Base-by-base conservation (phyloP, 2,888 invertebrate genomes). In the Meiosimyza platycephala region DNA sequence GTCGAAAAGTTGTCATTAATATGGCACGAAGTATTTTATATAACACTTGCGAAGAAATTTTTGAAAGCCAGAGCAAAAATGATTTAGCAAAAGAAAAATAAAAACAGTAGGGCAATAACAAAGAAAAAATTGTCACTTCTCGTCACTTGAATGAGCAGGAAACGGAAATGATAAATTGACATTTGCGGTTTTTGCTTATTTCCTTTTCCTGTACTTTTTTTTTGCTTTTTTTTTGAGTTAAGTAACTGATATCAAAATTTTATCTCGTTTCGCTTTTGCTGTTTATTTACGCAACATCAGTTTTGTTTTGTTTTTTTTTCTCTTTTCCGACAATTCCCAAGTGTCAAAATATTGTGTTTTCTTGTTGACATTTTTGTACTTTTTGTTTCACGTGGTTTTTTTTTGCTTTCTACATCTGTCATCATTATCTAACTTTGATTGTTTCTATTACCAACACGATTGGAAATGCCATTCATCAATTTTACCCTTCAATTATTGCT, bases 131-230 rank as follows among this genome's bases (percentile, higher is more conserved):
- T 40, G 40, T 40, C 40, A 7, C 40, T 40, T 2, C 40, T 40
- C 9, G 40, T 40, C 40, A 40, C 5, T 40, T 9, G 4, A 40
- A 40, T 40, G 40, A 40, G 9, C 40, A 40, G 40, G 71, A 73
- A 80, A 71, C 74, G 80, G 82, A 81, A 82, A 80, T 81, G 82
- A 82, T 81, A 82, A 81, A 82, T 81, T 81, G 81, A 78, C 79
- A 78, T 79, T 78, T 76, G 72, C 71, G 67, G 74, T 65, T 73
- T 76, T 68, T 75, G 51, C 51, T 6, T 16, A 40, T 47, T 15
- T 18, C 11, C 54, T 47, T 33, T 12, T 13, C 52, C 28, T 22
- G 15, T 1, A 7, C 3, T 59, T 22, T 69, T 13, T 28, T 7
- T 33, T 33, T n/a, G n/a, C 3, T 59, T 22, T 69, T 13, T 12